A percentile compares a stretch with the other conserved stretches of the same genome.
These are phyloP conservation scores for Sphecodes monilicornis DNA, from an alignment of 2,888 invertebrate species.

Conservation along the genomic window DNA sequence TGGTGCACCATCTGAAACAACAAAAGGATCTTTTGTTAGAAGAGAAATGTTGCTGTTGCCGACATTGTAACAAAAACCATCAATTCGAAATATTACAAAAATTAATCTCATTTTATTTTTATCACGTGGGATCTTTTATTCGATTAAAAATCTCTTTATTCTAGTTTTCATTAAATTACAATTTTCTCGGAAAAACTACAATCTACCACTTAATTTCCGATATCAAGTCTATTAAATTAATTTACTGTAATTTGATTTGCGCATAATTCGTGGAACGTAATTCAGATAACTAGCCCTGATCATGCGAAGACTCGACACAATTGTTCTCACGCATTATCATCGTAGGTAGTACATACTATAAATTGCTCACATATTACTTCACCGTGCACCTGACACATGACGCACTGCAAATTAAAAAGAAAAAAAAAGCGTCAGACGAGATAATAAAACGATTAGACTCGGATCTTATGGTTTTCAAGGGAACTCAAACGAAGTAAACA, in stretches of 20 bases:
- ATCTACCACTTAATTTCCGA: background rate
- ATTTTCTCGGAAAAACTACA: background rate
- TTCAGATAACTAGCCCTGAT: constrained; percentile 20
- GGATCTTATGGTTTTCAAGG: background rate
- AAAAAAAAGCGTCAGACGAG: background rate
- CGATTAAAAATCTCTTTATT: background rate
- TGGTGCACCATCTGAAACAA: constrained; percentile 80
- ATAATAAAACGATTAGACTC: background rate
- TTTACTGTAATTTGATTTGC: background rate
- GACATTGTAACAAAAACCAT: background rate
- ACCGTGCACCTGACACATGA: background rate
- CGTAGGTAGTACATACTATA: constrained; percentile 2
- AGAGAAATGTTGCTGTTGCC: background rate
- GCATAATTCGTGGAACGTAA: background rate
- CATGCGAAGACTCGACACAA: background rate
- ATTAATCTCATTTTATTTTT: background rate
- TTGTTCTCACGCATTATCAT: constrained; percentile 7
- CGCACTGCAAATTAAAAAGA: background rate
- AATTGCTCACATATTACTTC: background rate
- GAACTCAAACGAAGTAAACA: background rate
- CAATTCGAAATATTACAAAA: too few species aligned
- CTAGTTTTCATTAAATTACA: background rate
- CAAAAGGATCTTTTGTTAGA: constrained; percentile 20
- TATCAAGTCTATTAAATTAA: background rate
- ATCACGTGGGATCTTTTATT: background rate